phyloP scores from a whole-genome alignment of 2,113 vertebrate species.

The Meles meles region DNA sequence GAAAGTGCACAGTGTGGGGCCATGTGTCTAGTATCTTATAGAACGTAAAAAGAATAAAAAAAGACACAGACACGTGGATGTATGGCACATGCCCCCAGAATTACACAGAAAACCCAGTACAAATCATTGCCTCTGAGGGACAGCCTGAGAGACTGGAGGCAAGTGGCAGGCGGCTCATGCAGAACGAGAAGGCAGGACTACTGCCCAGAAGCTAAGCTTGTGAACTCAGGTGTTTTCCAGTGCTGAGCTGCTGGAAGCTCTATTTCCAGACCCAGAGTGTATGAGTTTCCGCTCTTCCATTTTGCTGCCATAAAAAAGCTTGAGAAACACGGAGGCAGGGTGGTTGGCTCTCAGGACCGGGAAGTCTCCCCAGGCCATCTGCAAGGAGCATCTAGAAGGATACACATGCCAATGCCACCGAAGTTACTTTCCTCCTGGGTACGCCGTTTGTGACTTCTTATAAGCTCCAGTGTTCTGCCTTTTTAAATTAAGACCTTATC shows the following conservation, averaged over 20 bases:
- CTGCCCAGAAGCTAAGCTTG: too few species aligned
- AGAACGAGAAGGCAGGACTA: neutral
- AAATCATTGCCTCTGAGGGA: neutral
- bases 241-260: neutral
- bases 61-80: neutral
- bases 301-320: neutral
- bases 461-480: neutral
- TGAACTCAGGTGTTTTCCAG: neutral
- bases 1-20: neutral
- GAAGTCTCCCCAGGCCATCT: neutral
- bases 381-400: neutral
- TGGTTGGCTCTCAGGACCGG: neutral
- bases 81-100: neutral
- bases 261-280: neutral
- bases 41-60: neutral
- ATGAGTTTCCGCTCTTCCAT: neutral
- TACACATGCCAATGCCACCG: neutral
- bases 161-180: neutral
- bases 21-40: neutral
- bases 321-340: neutral
- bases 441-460: neutral
- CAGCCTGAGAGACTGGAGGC: neutral
- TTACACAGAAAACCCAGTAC: neutral
- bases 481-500: neutral
- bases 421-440: neutral